Conservation (phyloP, 2,888 invertebrate genomes). For the Microdon myrmicae region DNA sequence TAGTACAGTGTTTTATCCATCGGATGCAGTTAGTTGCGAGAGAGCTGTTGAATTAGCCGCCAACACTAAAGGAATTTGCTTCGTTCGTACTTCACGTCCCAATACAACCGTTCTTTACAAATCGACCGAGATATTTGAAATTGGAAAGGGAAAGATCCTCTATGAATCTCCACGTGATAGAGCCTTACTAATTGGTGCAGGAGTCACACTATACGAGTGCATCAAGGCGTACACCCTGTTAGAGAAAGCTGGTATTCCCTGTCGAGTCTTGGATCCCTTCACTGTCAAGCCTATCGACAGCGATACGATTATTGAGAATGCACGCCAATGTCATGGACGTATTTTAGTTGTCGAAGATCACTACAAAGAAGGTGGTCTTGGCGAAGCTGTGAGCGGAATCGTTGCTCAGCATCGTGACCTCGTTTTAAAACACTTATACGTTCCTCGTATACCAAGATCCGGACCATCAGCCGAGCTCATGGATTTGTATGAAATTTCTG, state of each 20-base stretch:
- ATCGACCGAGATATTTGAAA: conserved; percentile 82
- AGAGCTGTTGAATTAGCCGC: conserved; percentile 95
- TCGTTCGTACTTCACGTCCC: conserved; percentile 95
- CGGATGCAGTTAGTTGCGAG: conserved; percentile 95
- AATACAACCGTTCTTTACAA: conserved; percentile 86
- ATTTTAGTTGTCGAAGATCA: conserved; percentile 97
- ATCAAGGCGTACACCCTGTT: conserved; percentile 83
- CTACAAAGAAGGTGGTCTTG: conserved; percentile 82
- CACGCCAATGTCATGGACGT: conserved; percentile 80
- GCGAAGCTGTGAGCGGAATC: conserved; percentile 91
- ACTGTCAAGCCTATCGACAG: conserved; percentile 95
- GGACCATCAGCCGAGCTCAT: conserved; percentile 89
- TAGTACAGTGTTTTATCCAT: conserved; percentile 80
- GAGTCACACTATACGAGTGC: conserved; percentile 93
- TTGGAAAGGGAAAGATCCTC: conserved; percentile 84
- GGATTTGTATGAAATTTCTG: conserved; percentile 88
- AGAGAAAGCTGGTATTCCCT: conserved; percentile 75
- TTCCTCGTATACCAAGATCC: conserved; percentile 87
- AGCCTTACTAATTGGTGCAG: conserved; percentile 90
- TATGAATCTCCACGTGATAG: conserved; percentile 80
- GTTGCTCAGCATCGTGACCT: conserved; percentile 78
- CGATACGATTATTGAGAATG: conserved; percentile 78
- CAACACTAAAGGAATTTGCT: conserved; percentile 93
- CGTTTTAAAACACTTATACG: conserved; percentile 81
- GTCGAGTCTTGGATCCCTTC: conserved; percentile 93